phyloP scores from a whole-genome alignment of 2,888 invertebrate genomes.

The Acanthosepion lycidas region DNA sequence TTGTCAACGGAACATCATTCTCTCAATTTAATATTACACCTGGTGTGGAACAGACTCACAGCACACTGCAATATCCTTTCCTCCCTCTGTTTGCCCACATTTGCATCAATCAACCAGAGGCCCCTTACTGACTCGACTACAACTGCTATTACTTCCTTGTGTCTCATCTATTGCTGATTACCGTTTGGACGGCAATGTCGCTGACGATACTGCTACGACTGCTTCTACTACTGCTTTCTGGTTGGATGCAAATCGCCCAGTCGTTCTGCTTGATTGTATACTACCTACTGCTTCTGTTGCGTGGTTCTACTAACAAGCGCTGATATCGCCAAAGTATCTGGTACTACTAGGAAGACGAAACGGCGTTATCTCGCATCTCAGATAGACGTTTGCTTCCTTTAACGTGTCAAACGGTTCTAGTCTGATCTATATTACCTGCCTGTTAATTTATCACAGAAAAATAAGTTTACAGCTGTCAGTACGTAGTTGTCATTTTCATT shows the following conservation, averaged over 20 bases:
- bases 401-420: too few relatives aligned
- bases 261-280: neutral
- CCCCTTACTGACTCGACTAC: neutral
- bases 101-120: neutral
- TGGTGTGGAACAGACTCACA: neutral
- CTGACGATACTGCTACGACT: neutral
- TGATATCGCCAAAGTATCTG: neutral
- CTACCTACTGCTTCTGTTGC: neutral
- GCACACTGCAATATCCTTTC: constrained; percentile 15
- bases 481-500: too few relatives aligned
- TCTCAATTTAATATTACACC: constrained; percentile 33
- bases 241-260: constrained; percentile 33
- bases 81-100: neutral
- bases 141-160: neutral
- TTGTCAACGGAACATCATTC: neutral
- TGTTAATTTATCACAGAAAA: too few relatives aligned
- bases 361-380: too few relatives aligned
- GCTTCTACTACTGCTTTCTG: neutral
- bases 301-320: neutral
- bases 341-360: neutral
- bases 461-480: too few relatives aligned
- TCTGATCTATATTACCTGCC: too few relatives aligned
- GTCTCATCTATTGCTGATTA: neutral
- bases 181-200: neutral
- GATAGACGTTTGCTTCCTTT: too few relatives aligned